These are phyloP conservation scores for Tenodera sinensis DNA, from an alignment of 2,888 invertebrate species.

Conservation along the genomic window DNA sequence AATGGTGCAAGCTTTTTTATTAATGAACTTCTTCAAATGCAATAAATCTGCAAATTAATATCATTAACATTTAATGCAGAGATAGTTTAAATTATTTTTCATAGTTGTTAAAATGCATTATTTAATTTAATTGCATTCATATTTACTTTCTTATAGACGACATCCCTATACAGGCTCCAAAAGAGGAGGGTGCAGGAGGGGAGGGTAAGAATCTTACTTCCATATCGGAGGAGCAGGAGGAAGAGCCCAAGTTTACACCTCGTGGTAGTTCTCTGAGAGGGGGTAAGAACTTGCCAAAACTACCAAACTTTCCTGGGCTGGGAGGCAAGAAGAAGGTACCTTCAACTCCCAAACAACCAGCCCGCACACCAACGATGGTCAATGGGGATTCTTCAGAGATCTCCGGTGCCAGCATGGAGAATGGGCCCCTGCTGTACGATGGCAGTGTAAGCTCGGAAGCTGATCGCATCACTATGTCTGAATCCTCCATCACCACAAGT, in stretches of 20 bases:
- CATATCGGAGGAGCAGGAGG: constrained; percentile 24
- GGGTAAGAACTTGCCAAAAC: constrained; percentile 56
- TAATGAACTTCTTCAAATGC: too few species aligned
- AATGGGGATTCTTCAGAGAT: constrained; percentile 44
- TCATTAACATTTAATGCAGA: too few species aligned
- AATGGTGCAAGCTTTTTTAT: too few species aligned
- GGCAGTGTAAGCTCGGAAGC: constrained; percentile 8
- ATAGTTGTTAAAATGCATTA: background rate
- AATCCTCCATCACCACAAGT: constrained; percentile 15
- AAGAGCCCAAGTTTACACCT: constrained; percentile 28
- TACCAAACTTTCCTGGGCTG: constrained; percentile 58
- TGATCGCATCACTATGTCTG: constrained; percentile 3
- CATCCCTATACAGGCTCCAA: constrained; percentile 78
- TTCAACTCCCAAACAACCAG: constrained; percentile 37
- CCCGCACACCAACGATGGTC: constrained; percentile 33
- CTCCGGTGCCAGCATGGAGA: background rate
- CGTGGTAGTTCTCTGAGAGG: constrained; percentile 31
- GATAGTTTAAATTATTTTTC: too few species aligned
- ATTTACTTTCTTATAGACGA: constrained; percentile 60
- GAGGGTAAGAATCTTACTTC: constrained; percentile 41
- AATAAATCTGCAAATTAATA: too few species aligned
- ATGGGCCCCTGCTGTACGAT: constrained; percentile 19
- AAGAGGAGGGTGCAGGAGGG: constrained; percentile 54
- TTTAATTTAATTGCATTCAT: background rate
- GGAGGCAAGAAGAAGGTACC: constrained; percentile 59